Evolutionary conservation across 1,140 invertebrate species (phyloP).

Genomic region (Drosophila orena): DNA sequence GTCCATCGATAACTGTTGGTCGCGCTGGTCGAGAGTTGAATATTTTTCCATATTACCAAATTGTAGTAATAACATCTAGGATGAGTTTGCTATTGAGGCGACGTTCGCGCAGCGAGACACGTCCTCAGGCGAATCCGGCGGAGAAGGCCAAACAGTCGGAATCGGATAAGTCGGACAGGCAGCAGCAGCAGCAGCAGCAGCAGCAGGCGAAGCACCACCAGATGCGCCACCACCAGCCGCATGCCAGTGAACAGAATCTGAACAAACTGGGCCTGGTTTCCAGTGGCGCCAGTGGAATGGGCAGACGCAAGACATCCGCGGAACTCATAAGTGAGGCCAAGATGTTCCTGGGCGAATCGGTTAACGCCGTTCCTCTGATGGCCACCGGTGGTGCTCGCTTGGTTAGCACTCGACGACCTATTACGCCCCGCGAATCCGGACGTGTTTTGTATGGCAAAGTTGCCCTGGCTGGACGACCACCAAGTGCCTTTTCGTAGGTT

Average conservation of each 20-base stretch:
- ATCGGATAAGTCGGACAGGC: slow-evolving; percentile 3
- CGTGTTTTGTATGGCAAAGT: slow-evolving; percentile 89
- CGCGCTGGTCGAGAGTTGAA: slow-evolving; percentile 17
- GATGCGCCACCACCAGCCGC: slow-evolving; percentile 8
- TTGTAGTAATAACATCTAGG: neutral
- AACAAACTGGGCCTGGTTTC: slow-evolving; percentile 34
- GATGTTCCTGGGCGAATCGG: slow-evolving; percentile 84
- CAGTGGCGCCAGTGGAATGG: slow-evolving; percentile 39
- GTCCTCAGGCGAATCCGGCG: slow-evolving; percentile 34
- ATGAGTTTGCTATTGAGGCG: slow-evolving; percentile 74
- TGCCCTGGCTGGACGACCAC: slow-evolving; percentile 88
- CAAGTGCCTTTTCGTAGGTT: slow-evolving; percentile 91
- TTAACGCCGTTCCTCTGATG: slow-evolving; percentile 32
- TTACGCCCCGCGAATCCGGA: slow-evolving; percentile 91
- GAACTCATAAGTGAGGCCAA: slow-evolving; percentile 93
- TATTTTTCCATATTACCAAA: too few species aligned
- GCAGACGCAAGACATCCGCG: slow-evolving; percentile 88
- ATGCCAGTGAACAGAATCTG: slow-evolving; percentile 39
- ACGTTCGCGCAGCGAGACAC: slow-evolving; percentile 74
- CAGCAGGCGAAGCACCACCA: slow-evolving; percentile 16
- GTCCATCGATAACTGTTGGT: slow-evolving; percentile 27
- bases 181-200: slow-evolving; percentile 9
- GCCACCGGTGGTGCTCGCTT: slow-evolving; percentile 85
- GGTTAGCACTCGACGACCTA: slow-evolving; percentile 91
- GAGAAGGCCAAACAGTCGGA: slow-evolving; percentile 28